Conservation (phyloP, 2,113 vertebrate species). For the Toxostoma redivivum region DNA sequence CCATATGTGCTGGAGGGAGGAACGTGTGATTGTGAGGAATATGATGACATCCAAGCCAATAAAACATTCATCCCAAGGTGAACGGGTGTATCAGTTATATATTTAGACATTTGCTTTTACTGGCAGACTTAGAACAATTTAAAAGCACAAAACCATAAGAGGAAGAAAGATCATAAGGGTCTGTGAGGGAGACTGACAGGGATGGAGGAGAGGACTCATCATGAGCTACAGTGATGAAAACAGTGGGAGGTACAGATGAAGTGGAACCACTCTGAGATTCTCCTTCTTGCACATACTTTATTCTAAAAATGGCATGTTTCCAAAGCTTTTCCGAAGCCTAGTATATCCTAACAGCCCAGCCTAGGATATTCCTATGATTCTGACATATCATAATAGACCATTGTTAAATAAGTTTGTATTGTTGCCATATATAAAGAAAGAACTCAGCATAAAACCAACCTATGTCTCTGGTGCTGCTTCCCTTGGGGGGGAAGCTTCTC, state of each 20-base stretch:
- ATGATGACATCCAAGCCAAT: conserved; percentile 33
- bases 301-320: not conserved
- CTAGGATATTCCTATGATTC: not conserved
- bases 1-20: conserved; percentile 18
- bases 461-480: not conserved
- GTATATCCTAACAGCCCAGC: not conserved
- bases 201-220: conserved; percentile 1
- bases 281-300: not conserved
- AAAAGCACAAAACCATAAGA: conserved; percentile 20
- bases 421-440: not conserved
- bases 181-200: conserved; percentile 2
- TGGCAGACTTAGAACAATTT: not conserved
- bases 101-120: conserved; percentile 27
- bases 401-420: not conserved
- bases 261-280: not conserved
- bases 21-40: conserved; percentile 24
- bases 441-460: not conserved
- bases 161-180: not conserved
- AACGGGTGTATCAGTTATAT: conserved; percentile 48
- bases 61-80: conserved; percentile 54
- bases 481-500: not conserved
- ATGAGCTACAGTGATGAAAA: conserved; percentile 34
- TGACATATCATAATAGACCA: not conserved
- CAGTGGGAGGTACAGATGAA: conserved; percentile 33
- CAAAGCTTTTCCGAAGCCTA: not conserved